Conservation (phyloP, 1,140 invertebrate genomes). For the Drosophila cardini region DNA sequence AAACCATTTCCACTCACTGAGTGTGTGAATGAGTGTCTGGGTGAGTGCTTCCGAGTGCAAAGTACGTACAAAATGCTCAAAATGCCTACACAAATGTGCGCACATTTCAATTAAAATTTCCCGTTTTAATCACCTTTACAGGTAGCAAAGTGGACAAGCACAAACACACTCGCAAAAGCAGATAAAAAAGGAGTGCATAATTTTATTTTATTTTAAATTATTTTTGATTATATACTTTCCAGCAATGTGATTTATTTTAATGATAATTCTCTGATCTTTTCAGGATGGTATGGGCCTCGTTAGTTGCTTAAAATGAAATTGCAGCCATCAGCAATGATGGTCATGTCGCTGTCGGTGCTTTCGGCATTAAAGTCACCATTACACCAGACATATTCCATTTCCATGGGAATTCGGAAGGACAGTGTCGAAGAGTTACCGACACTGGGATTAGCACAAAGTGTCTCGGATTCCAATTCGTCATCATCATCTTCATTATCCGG, state of each 20-base stretch:
- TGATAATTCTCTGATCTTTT: conserved; percentile 15
- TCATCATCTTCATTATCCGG: background rate
- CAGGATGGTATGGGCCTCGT: background rate
- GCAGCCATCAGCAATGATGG: conserved; percentile 51
- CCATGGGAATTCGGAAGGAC: conserved; percentile 48
- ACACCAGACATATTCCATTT: conserved; percentile 57
- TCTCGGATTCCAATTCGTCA: background rate
- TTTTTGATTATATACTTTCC: conserved; percentile 1
- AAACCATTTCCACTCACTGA: conserved; percentile 19
- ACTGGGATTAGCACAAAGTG: background rate
- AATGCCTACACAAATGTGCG: conserved; percentile 70
- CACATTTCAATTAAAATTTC: conserved; percentile 78
- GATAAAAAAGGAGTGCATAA: background rate
- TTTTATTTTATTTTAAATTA: too few species aligned
- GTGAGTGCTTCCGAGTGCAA: conserved; percentile 7
- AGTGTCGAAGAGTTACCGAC: conserved; percentile 24
- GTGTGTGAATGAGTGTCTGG: conserved; percentile 4
- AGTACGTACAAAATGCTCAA: conserved; percentile 38
- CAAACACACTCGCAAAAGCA: background rate
- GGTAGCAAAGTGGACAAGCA: conserved; percentile 8
- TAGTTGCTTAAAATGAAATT: conserved; percentile 31
- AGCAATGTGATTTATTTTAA: conserved; percentile 48
- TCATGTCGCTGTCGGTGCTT: conserved; percentile 62
- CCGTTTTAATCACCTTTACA: conserved; percentile 77
- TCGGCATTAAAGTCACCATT: conserved; percentile 38